Evolutionary conservation across 2,888 invertebrate species (phyloP).

Genomic region (Tipula lateralis): DNA sequence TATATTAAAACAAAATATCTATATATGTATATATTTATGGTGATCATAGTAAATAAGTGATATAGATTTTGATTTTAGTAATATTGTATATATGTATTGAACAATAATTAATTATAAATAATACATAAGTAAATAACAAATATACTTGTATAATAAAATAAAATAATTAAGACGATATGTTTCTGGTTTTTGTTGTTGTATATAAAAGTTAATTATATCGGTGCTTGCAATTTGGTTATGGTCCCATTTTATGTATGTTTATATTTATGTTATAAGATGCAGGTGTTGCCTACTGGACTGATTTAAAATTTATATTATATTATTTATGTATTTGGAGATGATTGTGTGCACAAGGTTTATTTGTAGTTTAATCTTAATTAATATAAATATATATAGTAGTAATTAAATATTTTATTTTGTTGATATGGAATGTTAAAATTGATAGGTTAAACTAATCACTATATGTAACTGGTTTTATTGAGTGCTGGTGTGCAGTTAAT

Average conservation of each 20-base stretch:
- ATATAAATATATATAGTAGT: neutral
- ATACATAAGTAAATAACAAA: neutral
- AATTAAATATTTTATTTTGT: neutral
- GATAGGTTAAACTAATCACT: no score
- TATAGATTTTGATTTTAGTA: neutral
- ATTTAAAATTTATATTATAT: neutral
- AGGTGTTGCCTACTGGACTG: neutral
- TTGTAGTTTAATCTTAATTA: no score
- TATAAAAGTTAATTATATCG: neutral
- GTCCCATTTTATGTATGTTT: neutral
- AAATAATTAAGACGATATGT: conserved; percentile 24
- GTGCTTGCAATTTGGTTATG: neutral
- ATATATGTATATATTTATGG: neutral
- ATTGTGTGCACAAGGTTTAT: neutral
- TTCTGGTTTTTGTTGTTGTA: neutral
- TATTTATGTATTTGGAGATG: neutral
- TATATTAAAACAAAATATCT: neutral
- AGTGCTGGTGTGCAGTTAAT: no score
- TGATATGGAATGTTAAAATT: conserved; percentile 24
- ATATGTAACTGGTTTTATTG: no score
- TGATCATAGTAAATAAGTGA: conserved; percentile 9
- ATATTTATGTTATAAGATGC: neutral
- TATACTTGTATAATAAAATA: neutral
- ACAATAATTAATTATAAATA: neutral
- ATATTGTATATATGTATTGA: neutral